Percentiles rank a stretch among this genome's conserved stretches.
These are phyloP conservation scores for Pristionchus pacificus DNA, from an alignment of 1,140 invertebrate genomes.

Conservation along the genomic window DNA sequence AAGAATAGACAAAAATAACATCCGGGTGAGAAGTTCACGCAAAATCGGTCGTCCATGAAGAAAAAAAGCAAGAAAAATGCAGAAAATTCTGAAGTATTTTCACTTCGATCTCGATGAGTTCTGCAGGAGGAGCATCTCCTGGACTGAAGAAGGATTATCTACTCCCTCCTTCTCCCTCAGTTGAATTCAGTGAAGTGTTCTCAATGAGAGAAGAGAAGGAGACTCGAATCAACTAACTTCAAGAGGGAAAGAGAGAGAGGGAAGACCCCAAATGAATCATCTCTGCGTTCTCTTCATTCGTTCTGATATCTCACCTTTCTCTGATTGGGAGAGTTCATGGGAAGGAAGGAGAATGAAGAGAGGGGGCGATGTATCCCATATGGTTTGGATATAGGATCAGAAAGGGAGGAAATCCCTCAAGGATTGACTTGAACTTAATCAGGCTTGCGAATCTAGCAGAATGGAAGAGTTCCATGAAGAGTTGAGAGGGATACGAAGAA, in stretches of 20 bases:
- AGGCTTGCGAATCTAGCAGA: not conserved
- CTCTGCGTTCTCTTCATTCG: not conserved
- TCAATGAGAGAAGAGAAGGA: not conserved
- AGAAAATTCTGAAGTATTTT: no score
- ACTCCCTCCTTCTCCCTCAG: no score
- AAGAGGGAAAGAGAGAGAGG: not conserved
- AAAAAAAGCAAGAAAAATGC: no score
- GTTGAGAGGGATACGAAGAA: slow-evolving; percentile 1
- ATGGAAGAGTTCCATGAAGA: not conserved
- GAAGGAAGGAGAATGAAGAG: not conserved
- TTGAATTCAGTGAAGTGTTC: not conserved
- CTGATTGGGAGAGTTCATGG: not conserved
- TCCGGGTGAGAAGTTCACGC: no score
- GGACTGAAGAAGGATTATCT: no score
- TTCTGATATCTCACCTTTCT: not conserved
- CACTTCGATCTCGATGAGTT: no score
- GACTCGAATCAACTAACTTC: not conserved
- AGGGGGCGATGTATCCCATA: slow-evolving; percentile 14
- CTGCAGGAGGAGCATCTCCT: no score
- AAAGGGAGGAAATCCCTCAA: not conserved
- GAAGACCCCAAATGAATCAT: not conserved
- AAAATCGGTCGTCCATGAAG: no score
- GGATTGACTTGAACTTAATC: not conserved
- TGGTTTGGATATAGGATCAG: not conserved
- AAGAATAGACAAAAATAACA: no score